Evolutionary conservation across 2,113 vertebrate genomes (phyloP), one percentile per base, ranked within the genome.

Genomic region (Tachysurus vachellii): DNA sequence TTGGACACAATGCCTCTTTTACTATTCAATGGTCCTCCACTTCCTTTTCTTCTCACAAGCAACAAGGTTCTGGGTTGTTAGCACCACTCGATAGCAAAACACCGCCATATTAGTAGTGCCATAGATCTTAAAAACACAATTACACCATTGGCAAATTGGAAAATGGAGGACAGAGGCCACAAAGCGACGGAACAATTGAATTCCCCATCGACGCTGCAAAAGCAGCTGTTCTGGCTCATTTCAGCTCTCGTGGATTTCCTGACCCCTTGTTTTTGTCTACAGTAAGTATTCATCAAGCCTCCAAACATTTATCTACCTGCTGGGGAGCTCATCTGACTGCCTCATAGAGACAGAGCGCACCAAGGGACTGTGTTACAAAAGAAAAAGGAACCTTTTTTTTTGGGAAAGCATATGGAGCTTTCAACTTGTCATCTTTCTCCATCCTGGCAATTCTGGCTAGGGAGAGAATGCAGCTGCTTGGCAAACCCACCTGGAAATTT

Each of bases 281-380:
- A n/a, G n/a, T n/a, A 91, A 90, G 83, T 77, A 77, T 90, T 93
- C 84, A 28, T 73, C 84, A 91, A 93, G 94, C 93, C 93, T 94
- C 94, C 91, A 92, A 93, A 90, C 93, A 90, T 96, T 96, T 31
- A 96, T 95, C 93, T 94, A 93, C 96, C 96, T 96, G 95, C 95
- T 95, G 95, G 93, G 94, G 89, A 26, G 44, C 86, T 92, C 91
- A 92, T 92, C 93, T 95, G 92, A 91, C 91, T 87, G 85, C 23
- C 5, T 81, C 44, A 80, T 88, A 59, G 59, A 50, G 80, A 66
- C 53, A 68, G 5, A 26, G 19, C 19, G 42, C 86, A 17, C 53
- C 57, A 66, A 47, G 90, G 56, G 85, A 85, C 81, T 0, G 0
- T 77, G 88, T 70, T 86, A 86, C 75, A 88, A 90, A 80, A 61